Base-by-base conservation (phyloP, 2,113 vertebrate genomes). In the Lonchura striata region DNA sequence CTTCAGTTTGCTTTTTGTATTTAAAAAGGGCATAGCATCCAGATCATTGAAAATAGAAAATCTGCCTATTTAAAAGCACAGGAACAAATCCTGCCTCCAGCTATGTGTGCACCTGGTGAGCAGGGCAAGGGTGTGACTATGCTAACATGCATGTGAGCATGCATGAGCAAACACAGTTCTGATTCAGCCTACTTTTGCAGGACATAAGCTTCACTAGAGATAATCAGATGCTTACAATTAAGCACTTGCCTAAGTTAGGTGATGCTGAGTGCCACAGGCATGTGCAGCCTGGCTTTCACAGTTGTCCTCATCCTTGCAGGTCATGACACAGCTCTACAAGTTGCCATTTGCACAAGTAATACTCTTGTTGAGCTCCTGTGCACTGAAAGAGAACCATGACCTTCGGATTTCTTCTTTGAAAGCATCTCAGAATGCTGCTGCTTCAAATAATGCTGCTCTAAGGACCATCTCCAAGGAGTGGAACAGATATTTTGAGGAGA, bases 31-130 rank as follows among this genome's bases (percentile, higher is more conserved):
- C 27, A 42, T 35, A 83, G 60, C 42, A 52, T 96, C 72, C 79
- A 82, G 92, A 91, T 74, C n/a, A 80, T 28, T 94, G 65, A 61
- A 80, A 94, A 60, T 4, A 85, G 56, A 81, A 96, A 92, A 93
- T 88, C 86, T 90, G 6, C 21, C 56, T 81, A 19, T 90, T 96
- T 95, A 91, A 91, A 82, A 95, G 68, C 66, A 65, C 23, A 21
- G 75, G 90, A 82, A 80, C 85, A 88, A 78, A 81, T 41, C 47
- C 46, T 78, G 86, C 94, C 94, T 88, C 76, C 76, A 90, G 94
- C 92, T 72, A 77, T n/a, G 13, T 3, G 42, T 74, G 69, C 92
- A 86, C 30, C 85, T 86, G 82, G 88, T 50, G 76, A 70, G 79
- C 87, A 90, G 54, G 39, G 71, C 30, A 64, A 88, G 88, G 90